Percentiles rank a stretch among this genome's conserved stretches.
Evolutionary conservation across 2,888 invertebrate species (phyloP).

Genomic region (Mactromeris polynyma): DNA sequence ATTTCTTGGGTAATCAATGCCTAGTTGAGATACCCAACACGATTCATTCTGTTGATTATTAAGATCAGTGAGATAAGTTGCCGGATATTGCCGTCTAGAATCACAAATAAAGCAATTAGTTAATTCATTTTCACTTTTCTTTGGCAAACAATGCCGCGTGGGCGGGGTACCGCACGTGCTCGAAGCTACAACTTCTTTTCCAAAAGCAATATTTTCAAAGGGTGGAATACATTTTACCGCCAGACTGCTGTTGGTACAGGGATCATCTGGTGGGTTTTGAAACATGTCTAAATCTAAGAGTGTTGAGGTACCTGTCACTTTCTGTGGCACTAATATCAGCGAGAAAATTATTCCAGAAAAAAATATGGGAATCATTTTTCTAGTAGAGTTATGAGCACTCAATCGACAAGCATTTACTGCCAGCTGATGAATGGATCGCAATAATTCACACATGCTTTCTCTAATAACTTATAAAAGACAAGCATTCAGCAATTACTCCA

Average conservation of each 20-base stretch:
- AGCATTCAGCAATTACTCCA: conserved; percentile 36
- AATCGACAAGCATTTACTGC: background rate
- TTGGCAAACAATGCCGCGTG: conserved; percentile 85
- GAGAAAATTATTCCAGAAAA: conserved; percentile 33
- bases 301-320: conserved; percentile 28
- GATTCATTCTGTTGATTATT: conserved; percentile 99
- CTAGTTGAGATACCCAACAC: conserved; percentile 98
- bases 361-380: conserved; percentile 26
- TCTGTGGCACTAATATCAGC: conserved; percentile 10
- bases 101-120: conserved; percentile 93
- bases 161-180: conserved; percentile 95
- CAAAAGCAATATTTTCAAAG: conserved; percentile 99
- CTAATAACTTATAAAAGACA: conserved; percentile 51
- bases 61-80: conserved; percentile 95
- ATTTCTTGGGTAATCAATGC: conserved; percentile 90
- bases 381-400: conserved; percentile 37
- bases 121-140: conserved; percentile 81
- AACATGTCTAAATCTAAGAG: conserved; percentile 67
- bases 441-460: conserved; percentile 48
- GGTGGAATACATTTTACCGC: conserved; percentile 94
- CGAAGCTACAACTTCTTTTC: conserved; percentile 92
- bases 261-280: conserved; percentile 62
- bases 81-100: conserved; percentile 92
- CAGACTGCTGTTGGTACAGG: conserved; percentile 56
- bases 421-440: conserved; percentile 7